Conservation (phyloP, 2,888 invertebrate genomes). For the Lithophane socia region DNA sequence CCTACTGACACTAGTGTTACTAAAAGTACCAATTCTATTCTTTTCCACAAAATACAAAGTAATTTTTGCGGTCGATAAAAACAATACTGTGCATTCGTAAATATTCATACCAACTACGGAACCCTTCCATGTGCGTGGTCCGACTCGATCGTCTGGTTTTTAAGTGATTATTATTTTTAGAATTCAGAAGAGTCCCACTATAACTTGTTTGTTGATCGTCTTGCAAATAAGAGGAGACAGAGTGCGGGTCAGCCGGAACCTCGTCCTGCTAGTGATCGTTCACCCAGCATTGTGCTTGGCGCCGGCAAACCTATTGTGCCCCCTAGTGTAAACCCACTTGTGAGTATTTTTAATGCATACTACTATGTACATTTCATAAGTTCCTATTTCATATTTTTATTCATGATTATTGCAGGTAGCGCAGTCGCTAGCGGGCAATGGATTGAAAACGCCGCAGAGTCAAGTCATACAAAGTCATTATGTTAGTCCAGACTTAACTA, state of each 20-base stretch:
- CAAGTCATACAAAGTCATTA: slow-evolving; percentile 78
- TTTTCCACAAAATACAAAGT: background rate
- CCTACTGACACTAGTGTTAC: no score
- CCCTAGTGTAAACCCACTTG: slow-evolving; percentile 83
- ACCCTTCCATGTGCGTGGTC: background rate
- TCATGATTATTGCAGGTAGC: slow-evolving; percentile 74
- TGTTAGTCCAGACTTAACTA: slow-evolving; percentile 80
- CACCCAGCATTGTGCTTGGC: slow-evolving; percentile 87
- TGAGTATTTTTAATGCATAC: slow-evolving; percentile 67
- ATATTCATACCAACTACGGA: background rate
- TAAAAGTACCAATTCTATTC: no score
- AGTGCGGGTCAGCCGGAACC: slow-evolving; percentile 91
- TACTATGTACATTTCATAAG: background rate
- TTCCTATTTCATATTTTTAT: background rate
- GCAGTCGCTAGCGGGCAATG: slow-evolving; percentile 78
- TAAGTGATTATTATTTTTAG: slow-evolving; percentile 68
- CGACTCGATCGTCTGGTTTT: background rate
- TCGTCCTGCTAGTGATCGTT: slow-evolving; percentile 79
- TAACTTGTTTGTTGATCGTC: slow-evolving; percentile 93
- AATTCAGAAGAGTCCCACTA: slow-evolving; percentile 94
- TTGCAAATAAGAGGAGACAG: slow-evolving; percentile 94
- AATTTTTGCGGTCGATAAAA: background rate
- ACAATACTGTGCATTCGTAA: background rate
- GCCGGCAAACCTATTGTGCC: slow-evolving; percentile 88
- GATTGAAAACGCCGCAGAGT: slow-evolving; percentile 71